These are phyloP conservation scores for Sciurus niger DNA, from an alignment of 2,113 vertebrate species.

Conservation along the genomic window DNA sequence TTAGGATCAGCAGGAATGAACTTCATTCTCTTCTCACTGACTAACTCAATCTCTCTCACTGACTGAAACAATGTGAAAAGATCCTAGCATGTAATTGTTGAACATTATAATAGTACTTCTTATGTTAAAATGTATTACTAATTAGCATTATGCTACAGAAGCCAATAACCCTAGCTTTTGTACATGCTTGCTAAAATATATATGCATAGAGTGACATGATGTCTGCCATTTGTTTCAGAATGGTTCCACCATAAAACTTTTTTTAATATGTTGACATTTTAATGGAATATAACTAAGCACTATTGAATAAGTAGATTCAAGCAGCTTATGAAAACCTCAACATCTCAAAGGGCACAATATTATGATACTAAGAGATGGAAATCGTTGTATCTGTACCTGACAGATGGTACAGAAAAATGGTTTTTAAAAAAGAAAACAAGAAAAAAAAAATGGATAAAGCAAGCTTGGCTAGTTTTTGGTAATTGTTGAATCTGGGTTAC, in stretches of 20 bases:
- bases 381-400: background rate
- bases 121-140: background rate
- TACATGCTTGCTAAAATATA: background rate
- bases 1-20: background rate
- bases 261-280: background rate
- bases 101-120: background rate
- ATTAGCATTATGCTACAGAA: background rate
- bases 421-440: no score
- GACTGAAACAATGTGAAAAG: background rate
- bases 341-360: background rate
- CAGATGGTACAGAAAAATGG: no score
- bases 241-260: background rate
- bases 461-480: no score
- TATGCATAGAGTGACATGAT: background rate
- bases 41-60: no score
- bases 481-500: no score
- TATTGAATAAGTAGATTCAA: background rate
- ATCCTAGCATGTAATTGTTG: background rate
- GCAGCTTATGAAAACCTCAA: background rate
- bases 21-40: background rate
- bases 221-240: conserved; percentile 3
- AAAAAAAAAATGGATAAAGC: no score
- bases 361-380: background rate
- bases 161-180: background rate
- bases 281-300: background rate